A percentile compares a stretch with the other conserved stretches of the same genome.
These are phyloP conservation scores for Pelvicachromis taeniatus DNA, from an alignment of 2,113 vertebrate genomes.

Conservation along the genomic window DNA sequence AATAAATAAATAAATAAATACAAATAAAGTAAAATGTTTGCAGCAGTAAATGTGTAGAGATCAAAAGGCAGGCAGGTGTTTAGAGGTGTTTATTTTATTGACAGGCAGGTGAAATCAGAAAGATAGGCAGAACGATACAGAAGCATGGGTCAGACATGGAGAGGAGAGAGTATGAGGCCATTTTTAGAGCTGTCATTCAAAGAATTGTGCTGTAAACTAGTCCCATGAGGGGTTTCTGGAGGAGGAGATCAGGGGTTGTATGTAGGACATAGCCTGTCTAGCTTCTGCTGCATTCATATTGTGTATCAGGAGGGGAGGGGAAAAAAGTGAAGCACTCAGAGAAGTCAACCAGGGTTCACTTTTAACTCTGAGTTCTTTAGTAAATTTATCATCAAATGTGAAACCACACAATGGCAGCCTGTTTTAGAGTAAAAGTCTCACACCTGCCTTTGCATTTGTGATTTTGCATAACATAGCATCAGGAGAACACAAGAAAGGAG, in stretches of 20 bases:
- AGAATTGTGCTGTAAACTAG: background rate
- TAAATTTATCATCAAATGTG: background rate
- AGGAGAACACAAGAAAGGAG: background rate
- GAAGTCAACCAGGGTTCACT: background rate
- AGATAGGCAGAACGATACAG: background rate
- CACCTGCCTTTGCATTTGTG: background rate
- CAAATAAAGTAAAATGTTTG: background rate
- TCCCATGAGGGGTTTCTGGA: conserved; percentile 24
- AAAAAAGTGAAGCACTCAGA: background rate
- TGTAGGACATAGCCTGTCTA: conserved; percentile 29
- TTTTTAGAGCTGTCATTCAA: conserved; percentile 40
- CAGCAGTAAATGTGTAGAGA: background rate
- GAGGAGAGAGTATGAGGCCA: background rate
- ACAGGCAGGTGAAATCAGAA: background rate
- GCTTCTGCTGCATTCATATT: background rate
- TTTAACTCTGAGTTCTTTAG: background rate
- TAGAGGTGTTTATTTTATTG: background rate
- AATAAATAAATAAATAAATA: background rate
- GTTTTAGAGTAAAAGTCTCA: background rate
- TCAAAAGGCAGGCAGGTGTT: background rate
- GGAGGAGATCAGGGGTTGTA: conserved; percentile 24
- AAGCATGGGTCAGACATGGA: background rate
- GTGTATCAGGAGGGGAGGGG: background rate
- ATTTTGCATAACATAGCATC: background rate
- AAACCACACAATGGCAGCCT: background rate